Evolutionary conservation across 2,888 invertebrate genomes (phyloP).

Genomic region (Acleris holmiana): DNA sequence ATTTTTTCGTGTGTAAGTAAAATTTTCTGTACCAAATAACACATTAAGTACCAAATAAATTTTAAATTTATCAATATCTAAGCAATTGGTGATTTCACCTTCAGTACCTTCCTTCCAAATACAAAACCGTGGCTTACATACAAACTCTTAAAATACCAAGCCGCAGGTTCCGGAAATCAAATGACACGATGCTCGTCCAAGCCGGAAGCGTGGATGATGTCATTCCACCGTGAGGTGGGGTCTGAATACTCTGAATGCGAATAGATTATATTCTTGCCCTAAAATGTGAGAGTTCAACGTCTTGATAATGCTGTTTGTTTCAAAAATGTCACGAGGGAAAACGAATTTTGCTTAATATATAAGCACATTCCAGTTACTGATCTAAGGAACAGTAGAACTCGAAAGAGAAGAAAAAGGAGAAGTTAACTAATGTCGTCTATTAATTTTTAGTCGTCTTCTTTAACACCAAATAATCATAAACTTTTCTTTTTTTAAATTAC

Average conservation of each 20-base stretch:
- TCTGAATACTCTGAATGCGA: constrained; percentile 45
- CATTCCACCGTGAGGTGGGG: constrained; percentile 49
- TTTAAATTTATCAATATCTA: not conserved
- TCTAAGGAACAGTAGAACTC: no score
- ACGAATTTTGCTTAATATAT: no score
- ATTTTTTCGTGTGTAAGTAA: no score
- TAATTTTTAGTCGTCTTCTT: no score
- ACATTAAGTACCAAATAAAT: not conserved
- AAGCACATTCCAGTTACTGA: no score
- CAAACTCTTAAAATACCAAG: constrained; percentile 1
- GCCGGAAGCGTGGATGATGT: constrained; percentile 65
- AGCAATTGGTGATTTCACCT: not conserved
- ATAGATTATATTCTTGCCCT: constrained; percentile 32
- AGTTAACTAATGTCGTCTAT: no score
- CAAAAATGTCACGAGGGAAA: no score
- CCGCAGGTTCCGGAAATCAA: constrained; percentile 59
- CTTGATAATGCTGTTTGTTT: constrained; percentile 5
- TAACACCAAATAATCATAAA: no score
- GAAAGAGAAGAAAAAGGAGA: no score
- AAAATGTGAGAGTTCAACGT: constrained; percentile 9
- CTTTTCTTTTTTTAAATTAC: no score
- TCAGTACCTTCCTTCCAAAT: not conserved
- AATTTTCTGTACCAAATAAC: no score
- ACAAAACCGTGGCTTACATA: constrained; percentile 4
- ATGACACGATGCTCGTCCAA: constrained; percentile 59